Percentiles rank a stretch among this genome's conserved stretches.
phyloP scores from a whole-genome alignment of 2,888 invertebrate genomes.

The Girardia tigrina region DNA sequence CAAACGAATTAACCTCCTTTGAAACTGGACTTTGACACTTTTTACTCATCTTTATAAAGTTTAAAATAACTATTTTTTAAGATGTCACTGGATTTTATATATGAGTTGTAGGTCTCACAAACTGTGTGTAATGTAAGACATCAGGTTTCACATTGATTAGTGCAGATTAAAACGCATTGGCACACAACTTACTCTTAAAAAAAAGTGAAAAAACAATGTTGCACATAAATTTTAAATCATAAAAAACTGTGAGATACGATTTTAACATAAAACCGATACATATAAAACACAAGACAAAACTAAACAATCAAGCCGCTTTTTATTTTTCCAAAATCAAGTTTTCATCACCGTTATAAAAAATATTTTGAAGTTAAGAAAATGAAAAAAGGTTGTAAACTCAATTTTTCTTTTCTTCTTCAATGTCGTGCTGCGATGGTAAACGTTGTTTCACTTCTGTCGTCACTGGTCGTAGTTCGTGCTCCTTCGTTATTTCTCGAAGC shows the following conservation, averaged over 20 bases:
- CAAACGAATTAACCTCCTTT: not conserved
- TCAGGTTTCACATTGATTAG: not conserved
- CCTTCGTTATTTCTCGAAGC: not conserved
- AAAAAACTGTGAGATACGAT: too few species aligned
- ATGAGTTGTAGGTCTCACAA: not conserved
- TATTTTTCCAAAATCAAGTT: not conserved
- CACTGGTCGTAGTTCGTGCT: not conserved
- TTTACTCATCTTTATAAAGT: not conserved
- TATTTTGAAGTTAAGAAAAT: not conserved
- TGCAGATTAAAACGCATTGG: too few species aligned
- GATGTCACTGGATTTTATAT: too few species aligned
- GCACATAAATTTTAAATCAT: too few species aligned
- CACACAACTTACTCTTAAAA: too few species aligned
- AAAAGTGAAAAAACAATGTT: too few species aligned
- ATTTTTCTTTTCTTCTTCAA: not conserved
- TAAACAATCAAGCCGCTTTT: not conserved
- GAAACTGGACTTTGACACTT: not conserved
- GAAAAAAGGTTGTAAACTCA: too few species aligned
- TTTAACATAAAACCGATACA: too few species aligned
- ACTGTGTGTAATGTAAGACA: not conserved
- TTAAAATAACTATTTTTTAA: too few species aligned
- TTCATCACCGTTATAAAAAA: not conserved
- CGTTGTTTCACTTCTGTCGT: not conserved
- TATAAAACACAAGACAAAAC: too few species aligned
- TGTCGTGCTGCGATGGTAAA: not conserved